Conservation (phyloP, 2,888 invertebrate genomes). For the Parelbella ahira region DNA sequence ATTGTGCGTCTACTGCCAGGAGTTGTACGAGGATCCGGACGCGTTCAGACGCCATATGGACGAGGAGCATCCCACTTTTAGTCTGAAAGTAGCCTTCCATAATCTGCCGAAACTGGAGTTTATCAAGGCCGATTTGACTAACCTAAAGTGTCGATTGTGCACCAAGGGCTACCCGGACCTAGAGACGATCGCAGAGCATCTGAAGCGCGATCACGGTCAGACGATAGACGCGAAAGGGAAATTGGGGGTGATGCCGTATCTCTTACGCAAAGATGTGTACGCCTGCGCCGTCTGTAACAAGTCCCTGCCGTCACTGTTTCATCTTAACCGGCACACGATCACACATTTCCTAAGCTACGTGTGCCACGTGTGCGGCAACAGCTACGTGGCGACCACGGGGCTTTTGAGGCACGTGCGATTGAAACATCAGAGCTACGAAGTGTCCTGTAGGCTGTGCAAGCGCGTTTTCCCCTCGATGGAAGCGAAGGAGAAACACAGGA, state of each 20-base stretch:
- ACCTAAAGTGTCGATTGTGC: conserved; percentile 56
- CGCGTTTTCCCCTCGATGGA: conserved; percentile 65
- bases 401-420: conserved; percentile 56
- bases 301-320: conserved; percentile 55
- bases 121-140: conserved; percentile 61
- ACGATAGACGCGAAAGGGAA: conserved; percentile 45
- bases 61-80: conserved; percentile 55
- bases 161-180: conserved; percentile 37
- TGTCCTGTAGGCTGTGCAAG: conserved; percentile 56
- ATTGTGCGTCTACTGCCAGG: conserved; percentile 70
- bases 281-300: conserved; percentile 61
- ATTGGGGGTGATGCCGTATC: conserved; percentile 64
- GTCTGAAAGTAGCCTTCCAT: conserved; percentile 57
- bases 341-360: conserved; percentile 65
- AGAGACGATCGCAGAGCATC: conserved; percentile 49
- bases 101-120: conserved; percentile 63
- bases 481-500: conserved; percentile 59
- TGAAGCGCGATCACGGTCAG: conserved; percentile 42
- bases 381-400: conserved; percentile 63
- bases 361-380: conserved; percentile 65
- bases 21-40: conserved; percentile 58
- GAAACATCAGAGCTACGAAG: conserved; percentile 63
- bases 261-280: conserved; percentile 48
- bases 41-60: conserved; percentile 58
- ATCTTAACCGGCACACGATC: conserved; percentile 64